Percentiles rank a stretch among this genome's conserved stretches.
Conservation (phyloP, 53 echinoderm and acorn worm genomes). For the Antedon mediterranea region DNA sequence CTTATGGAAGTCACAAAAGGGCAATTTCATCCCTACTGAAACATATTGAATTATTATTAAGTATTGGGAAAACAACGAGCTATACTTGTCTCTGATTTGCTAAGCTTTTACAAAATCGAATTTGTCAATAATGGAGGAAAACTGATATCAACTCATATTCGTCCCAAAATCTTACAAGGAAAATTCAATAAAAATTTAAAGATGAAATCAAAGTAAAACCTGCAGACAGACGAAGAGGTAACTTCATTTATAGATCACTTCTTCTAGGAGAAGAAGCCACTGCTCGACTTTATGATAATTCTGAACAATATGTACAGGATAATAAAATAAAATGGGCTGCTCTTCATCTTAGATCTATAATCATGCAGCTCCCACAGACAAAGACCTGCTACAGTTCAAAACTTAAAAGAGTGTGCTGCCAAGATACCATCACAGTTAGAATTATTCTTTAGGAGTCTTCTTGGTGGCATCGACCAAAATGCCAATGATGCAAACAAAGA, state of each 20-base stretch:
- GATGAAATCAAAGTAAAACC: slow-evolving; percentile 4
- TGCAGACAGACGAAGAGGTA: slow-evolving; percentile 8
- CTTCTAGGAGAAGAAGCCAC: slow-evolving; percentile 24
- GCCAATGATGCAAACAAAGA: slow-evolving; percentile 6
- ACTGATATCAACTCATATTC: slow-evolving; percentile 15
- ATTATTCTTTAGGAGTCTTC: slow-evolving; percentile 31
- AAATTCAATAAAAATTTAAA: slow-evolving; percentile 22
- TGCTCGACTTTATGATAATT: slow-evolving; percentile 13
- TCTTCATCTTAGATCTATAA: slow-evolving; percentile 32
- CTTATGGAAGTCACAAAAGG: slow-evolving; percentile 2
- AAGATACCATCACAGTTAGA: slow-evolving; percentile 29
- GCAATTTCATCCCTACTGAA: slow-evolving; percentile 10
- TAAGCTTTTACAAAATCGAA: slow-evolving; percentile 10
- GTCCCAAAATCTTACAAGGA: slow-evolving; percentile 21
- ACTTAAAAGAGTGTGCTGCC: slow-evolving; percentile 36
- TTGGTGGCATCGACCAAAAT: slow-evolving; percentile 7
- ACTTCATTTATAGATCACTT: slow-evolving; percentile 19
- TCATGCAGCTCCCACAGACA: slow-evolving; percentile 27
- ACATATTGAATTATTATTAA: slow-evolving; percentile 14
- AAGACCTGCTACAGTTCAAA: slow-evolving; percentile 32
- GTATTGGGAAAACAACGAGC: slow-evolving; percentile 3
- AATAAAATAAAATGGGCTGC: slow-evolving; percentile 33
- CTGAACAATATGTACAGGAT: slow-evolving; percentile 10
- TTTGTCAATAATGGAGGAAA: slow-evolving; percentile 19
- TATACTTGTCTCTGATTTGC: slow-evolving; percentile 10